Conservation (phyloP, 2,113 vertebrate genomes). For the Perccottus glenii region DNA sequence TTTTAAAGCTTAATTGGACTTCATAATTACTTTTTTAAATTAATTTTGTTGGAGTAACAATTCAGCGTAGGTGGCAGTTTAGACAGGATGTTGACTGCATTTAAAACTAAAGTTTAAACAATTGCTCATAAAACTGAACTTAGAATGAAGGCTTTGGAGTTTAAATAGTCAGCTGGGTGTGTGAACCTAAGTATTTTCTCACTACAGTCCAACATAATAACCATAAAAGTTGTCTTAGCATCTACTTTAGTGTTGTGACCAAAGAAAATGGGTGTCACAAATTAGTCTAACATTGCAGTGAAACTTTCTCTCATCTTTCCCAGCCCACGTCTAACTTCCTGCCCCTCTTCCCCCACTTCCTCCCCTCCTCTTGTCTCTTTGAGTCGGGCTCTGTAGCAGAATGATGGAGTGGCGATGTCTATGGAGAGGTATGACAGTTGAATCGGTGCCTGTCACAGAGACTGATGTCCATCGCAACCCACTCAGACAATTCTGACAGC, state of each 20-base stretch:
- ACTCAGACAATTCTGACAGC: slow-evolving; percentile 63
- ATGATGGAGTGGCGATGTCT: slow-evolving; percentile 66
- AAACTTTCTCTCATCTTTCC: slow-evolving; percentile 12
- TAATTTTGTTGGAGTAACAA: no score
- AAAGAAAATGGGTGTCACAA: background rate
- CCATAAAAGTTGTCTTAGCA: no score
- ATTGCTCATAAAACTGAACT: background rate
- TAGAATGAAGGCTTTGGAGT: background rate
- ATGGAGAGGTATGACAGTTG: slow-evolving; percentile 60
- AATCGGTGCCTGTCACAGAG: slow-evolving; percentile 71
- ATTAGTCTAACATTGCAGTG: slow-evolving; percentile 1
- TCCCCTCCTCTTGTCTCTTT: slow-evolving; percentile 5
- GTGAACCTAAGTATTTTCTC: background rate
- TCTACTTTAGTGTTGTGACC: no score
- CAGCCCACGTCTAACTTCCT: slow-evolving; percentile 15
- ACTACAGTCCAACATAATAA: no score
- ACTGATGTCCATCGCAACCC: slow-evolving; percentile 65
- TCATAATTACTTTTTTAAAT: no score
- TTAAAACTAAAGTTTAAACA: background rate
- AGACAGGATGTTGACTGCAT: no score
- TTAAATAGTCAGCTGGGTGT: background rate
- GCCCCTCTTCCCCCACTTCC: background rate
- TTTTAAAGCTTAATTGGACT: no score
- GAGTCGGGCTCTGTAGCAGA: slow-evolving; percentile 37
- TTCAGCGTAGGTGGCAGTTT: no score